Evolutionary conservation across 2,888 invertebrate genomes (phyloP), one percentile per base, ranked within the genome.

Genomic region (Pseudoips prasinana): DNA sequence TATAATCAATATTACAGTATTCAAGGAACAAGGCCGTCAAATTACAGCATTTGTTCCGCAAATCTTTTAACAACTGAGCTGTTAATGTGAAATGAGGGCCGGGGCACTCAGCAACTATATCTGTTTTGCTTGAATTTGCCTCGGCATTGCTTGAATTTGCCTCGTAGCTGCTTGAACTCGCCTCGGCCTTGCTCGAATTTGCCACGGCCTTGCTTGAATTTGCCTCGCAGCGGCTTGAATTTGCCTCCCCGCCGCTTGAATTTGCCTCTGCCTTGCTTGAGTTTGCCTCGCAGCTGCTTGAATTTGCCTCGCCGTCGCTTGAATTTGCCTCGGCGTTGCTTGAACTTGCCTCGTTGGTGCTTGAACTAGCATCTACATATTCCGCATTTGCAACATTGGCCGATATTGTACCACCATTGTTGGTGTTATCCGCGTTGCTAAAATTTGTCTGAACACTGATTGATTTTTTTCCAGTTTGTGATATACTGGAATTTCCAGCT

Each of bases 1-100:
- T 68, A 33, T 82, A 87, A 54, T 91, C 79, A 10, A 92, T 79
- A 35, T 87, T 80, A 60, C 89, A 90, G 40, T 89, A 79, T 35
- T 91, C 90, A 8, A 91, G 49, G 0, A 68, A 64, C 7, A 91
- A 68, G 7, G 79, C 67, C 1, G 78, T 77, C 0, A 91, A 66
- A 7, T 69, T 57, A 0, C 63, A 49, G 42, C 91, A 91, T 7
- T 49, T 71, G 20, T 31, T 28, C 1, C 49, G 29, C n/a, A 90
- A 56, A 1, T 60, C 58, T 0, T 38, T 43, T 22, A 91, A 58
- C 11, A 86, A 58, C 1, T 38, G 32, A 17, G 53, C 42, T 1
- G 73, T 60, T 31, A 86, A 10, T 7, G 81, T 66, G 61, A 81
- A 68, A 60, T 61, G 64, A 0, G 77, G 67, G 1, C 83, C 70